Evolutionary conservation across 2,888 invertebrate species (phyloP), one percentile per base, ranked within the genome.

Genomic region (Agrenia bidenticulata): DNA sequence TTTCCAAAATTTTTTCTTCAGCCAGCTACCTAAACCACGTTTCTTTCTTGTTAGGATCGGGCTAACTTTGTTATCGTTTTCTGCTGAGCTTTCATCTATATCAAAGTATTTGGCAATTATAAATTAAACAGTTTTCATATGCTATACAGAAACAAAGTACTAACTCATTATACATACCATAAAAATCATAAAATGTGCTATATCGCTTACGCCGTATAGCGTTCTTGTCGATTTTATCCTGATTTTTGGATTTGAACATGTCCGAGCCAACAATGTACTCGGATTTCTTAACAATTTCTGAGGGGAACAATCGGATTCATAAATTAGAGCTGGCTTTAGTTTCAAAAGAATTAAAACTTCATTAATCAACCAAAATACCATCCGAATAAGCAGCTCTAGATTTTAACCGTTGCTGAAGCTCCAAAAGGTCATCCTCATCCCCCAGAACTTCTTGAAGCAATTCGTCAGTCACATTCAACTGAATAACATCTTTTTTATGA

Each of bases 1-100:
- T 2, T 23, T 26, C 26, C 56, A 42, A 45, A 69, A 63, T 15
- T 63, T 7, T 56, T 61, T 63, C 24, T 66, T 65, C 0, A 69
- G 2, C 69, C 69, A 69, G 4, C 27, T 65, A 27, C 63, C 63
- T 19, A 69, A 17, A 1, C 68, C 68, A n/a, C 68, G 39, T 45
- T 17, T 11, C n/a, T n/a, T n/a, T n/a, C n/a, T n/a, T n/a, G n/a
- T n/a, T n/a, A n/a, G n/a, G n/a, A n/a, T n/a, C n/a, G n/a, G n/a
- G n/a, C n/a, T n/a, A n/a, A n/a, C n/a, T n/a, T n/a, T n/a, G n/a
- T n/a, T n/a, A n/a, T n/a, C n/a, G n/a, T n/a, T n/a, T n/a, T n/a
- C n/a, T n/a, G n/a, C n/a, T n/a, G n/a, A n/a, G n/a, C n/a, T n/a
- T n/a, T n/a, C n/a, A n/a, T n/a, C n/a, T n/a, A n/a, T n/a, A n/a